Evolutionary conservation across 2,888 invertebrate genomes (phyloP).

Genomic region (Patella pellucida): DNA sequence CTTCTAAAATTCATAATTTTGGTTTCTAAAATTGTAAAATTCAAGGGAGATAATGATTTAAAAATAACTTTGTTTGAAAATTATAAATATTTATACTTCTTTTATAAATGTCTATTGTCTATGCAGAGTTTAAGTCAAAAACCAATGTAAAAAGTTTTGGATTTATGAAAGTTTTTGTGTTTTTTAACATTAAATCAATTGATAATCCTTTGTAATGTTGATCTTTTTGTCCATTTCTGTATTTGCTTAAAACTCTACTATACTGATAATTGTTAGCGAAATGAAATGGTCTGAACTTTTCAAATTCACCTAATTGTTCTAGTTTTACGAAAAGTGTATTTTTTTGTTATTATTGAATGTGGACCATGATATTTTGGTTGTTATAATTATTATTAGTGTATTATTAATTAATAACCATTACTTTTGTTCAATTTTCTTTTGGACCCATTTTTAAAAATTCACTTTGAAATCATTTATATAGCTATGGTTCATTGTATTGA

Average conservation of each 20-base stretch:
- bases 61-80: neutral
- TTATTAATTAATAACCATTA: neutral
- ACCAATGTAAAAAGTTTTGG: no score
- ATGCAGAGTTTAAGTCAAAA: no score
- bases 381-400: neutral
- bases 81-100: no score
- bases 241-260: no score
- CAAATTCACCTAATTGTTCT: no score
- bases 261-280: no score
- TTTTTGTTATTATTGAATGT: conserved; percentile 25
- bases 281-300: no score
- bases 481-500: neutral
- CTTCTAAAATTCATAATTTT: neutral
- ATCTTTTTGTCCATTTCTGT: no score
- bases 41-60: neutral
- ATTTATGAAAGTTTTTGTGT: no score
- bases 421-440: conserved; percentile 11
- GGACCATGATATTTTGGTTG: conserved; percentile 21
- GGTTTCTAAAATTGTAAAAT: neutral
- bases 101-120: no score
- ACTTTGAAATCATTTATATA: neutral
- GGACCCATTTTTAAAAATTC: conserved; percentile 22
- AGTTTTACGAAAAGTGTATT: conserved; percentile 1
- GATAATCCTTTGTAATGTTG: no score
- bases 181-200: no score